These are phyloP conservation scores for Albula goreensis DNA, from an alignment of 2,113 vertebrate genomes.

Conservation along the genomic window DNA sequence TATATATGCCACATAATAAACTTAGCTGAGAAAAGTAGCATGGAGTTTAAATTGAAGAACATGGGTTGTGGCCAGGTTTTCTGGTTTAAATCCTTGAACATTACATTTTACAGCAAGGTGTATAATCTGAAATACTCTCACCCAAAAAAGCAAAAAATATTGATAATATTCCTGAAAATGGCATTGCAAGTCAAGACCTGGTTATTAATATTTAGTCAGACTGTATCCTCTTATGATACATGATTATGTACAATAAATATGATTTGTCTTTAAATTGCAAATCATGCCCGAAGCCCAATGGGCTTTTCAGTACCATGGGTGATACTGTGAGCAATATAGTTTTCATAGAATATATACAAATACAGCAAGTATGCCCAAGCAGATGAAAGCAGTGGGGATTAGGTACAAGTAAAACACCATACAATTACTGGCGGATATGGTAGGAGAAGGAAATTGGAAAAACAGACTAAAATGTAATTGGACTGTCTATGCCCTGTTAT, in stretches of 20 bases:
- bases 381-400: not conserved
- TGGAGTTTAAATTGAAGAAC: too few species aligned
- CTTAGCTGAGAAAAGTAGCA: not conserved
- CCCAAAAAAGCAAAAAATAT: too few species aligned
- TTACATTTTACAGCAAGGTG: too few species aligned
- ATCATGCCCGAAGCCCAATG: not conserved
- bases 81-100: not conserved
- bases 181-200: too few species aligned
- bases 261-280: too few species aligned
- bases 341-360: not conserved
- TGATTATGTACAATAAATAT: too few species aligned
- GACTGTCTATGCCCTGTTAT: conserved; percentile 45
- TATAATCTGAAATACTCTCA: too few species aligned
- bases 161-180: too few species aligned
- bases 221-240: too few species aligned
- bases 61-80: too few species aligned
- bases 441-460: conserved; percentile 24
- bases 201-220: too few species aligned
- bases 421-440: not conserved
- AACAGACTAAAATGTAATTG: conserved; percentile 58
- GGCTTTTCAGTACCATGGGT: not conserved
- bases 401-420: not conserved
- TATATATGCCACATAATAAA: not conserved
- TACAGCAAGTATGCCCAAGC: not conserved
- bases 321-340: not conserved